phyloP scores from a whole-genome alignment of 30 jellyfish, hydroid and myxozoan genomes.

The Turritopsis dohrnii region DNA sequence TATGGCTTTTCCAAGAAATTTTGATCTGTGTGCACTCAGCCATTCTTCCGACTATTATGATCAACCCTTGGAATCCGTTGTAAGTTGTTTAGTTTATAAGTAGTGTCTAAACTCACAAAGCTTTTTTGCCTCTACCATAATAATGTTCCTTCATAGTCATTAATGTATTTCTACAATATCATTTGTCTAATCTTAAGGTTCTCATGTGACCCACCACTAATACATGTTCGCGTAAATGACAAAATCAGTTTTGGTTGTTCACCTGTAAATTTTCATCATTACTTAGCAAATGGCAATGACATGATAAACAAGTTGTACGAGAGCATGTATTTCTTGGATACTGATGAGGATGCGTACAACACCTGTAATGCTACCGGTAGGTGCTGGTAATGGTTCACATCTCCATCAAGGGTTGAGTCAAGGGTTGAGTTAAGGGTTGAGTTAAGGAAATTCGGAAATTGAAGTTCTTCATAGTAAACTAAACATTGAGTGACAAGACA shows the following conservation, averaged over 20 bases:
- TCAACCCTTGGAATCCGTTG: slow-evolving; percentile 11
- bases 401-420: too few species aligned
- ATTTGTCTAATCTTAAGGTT: slow-evolving; percentile 12
- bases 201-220: slow-evolving; percentile 37
- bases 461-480: background rate
- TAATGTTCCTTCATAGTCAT: too few species aligned
- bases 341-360: background rate
- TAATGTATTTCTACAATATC: background rate
- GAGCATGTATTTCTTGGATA: slow-evolving; percentile 19
- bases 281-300: background rate
- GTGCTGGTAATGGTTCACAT: background rate
- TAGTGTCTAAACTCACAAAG: too few species aligned
- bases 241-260: slow-evolving; percentile 41
- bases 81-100: too few species aligned
- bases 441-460: background rate
- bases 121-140: too few species aligned
- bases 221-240: slow-evolving; percentile 36
- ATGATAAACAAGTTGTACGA: background rate
- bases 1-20: background rate
- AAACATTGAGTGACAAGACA: too few species aligned
- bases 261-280: background rate
- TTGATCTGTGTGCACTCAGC: background rate
- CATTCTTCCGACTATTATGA: background rate
- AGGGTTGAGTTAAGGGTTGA: background rate
- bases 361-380: background rate